Conservation (phyloP, 2,888 invertebrate genomes). For the Aphodius granarius region DNA sequence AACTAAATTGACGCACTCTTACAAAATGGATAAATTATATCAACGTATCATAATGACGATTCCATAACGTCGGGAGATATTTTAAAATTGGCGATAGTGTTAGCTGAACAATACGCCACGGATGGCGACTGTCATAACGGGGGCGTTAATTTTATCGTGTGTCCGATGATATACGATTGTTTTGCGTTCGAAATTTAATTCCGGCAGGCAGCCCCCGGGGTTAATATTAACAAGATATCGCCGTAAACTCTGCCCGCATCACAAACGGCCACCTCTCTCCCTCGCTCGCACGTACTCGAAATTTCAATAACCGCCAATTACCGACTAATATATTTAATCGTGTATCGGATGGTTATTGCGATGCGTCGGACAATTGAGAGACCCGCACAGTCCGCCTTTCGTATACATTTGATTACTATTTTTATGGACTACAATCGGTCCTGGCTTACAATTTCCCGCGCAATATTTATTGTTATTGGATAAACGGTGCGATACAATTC, state of each 20-base stretch:
- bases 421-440: too few relatives aligned
- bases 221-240: slow-evolving; percentile 11
- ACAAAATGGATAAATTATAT: too few relatives aligned
- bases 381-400: slow-evolving; percentile 1
- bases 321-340: slow-evolving; percentile 11
- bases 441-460: too few relatives aligned
- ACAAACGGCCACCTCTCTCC: not conserved
- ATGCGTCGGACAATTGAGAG: slow-evolving; percentile 1
- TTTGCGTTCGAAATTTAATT: not conserved
- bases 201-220: not conserved
- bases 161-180: not conserved
- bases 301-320: slow-evolving; percentile 14
- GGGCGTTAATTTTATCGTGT: not conserved
- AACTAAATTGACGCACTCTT: too few relatives aligned
- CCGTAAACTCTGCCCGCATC: slow-evolving; percentile 5
- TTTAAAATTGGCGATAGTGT: too few relatives aligned
- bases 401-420: too few relatives aligned
- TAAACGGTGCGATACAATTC: too few relatives aligned
- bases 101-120: too few relatives aligned
- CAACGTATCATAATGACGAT: too few relatives aligned
- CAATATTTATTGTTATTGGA: too few relatives aligned
- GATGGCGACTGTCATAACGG: not conserved
- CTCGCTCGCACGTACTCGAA: slow-evolving; percentile 6
- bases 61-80: too few relatives aligned
- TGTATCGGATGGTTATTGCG: slow-evolving; percentile 4